These are phyloP conservation scores for Hippopotamyrus pictus DNA, from an alignment of 2,797 vertebrate genomes.

Conservation along the genomic window DNA sequence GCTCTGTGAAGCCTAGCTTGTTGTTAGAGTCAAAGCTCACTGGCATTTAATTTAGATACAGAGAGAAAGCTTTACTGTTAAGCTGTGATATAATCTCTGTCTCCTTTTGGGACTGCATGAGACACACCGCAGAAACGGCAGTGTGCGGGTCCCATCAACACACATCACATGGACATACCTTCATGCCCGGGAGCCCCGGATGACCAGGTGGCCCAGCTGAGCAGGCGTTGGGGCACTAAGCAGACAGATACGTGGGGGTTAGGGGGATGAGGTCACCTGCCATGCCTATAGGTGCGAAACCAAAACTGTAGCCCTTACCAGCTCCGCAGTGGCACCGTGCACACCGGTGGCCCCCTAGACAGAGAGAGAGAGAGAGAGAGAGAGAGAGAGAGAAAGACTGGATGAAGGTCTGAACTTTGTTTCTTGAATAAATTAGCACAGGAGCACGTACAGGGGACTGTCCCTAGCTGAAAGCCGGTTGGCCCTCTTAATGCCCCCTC, in stretches of 20 bases:
- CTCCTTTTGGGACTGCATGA: not conserved
- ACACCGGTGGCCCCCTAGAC: slow-evolving; percentile 65
- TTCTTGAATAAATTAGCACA: not conserved
- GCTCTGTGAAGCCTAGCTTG: not conserved
- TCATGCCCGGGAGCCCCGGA: slow-evolving; percentile 91
- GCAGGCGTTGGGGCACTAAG: slow-evolving; percentile 86
- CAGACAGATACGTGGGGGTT: slow-evolving; percentile 30
- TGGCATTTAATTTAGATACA: not conserved
- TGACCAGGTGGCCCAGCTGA: slow-evolving; percentile 78
- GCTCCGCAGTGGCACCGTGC: slow-evolving; percentile 51
- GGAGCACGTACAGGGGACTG: not conserved
- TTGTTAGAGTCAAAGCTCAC: not conserved
- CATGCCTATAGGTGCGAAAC: not conserved
- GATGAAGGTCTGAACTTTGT: not conserved
- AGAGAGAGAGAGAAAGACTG: not conserved
- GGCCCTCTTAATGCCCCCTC: not conserved
- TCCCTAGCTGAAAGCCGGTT: not conserved
- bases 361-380: slow-evolving; percentile 9
- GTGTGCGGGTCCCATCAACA: not conserved
- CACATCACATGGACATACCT: slow-evolving; percentile 62
- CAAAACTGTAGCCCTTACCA: slow-evolving; percentile 50
- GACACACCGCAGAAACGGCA: not conserved
- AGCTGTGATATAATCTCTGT: not conserved
- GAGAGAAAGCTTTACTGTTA: not conserved
- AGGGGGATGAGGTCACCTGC: not conserved